Evolutionary conservation across 2,797 vertebrate genomes (phyloP).

Genomic region (Perodicticus potto): DNA sequence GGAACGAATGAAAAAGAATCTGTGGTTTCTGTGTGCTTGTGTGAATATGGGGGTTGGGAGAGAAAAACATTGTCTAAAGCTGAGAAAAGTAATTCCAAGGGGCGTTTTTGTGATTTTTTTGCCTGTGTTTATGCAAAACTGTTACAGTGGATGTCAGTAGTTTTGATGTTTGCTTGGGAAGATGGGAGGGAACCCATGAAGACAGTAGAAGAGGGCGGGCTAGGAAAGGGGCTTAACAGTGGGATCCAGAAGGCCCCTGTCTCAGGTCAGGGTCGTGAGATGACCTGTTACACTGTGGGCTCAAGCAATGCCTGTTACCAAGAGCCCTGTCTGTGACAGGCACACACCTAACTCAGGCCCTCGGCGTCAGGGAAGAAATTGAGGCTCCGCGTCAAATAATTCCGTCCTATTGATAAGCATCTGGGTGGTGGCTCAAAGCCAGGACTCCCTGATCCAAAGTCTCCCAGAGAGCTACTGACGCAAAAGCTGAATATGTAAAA

Average conservation of each 20-base stretch:
- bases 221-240: not conserved
- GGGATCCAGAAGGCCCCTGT: not conserved
- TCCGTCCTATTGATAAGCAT: not conserved
- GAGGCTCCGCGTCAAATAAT: not conserved
- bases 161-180: not conserved
- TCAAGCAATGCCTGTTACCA: not conserved
- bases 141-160: not conserved
- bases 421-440: not conserved
- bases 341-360: not conserved
- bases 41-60: no score
- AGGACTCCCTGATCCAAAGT: not conserved
- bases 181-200: not conserved
- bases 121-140: not conserved
- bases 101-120: not conserved
- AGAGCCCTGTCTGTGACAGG: not conserved
- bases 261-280: not conserved
- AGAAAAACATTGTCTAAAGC: not conserved
- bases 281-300: not conserved
- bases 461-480: not conserved
- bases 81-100: not conserved
- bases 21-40: not conserved
- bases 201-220: not conserved
- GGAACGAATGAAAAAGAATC: constrained; percentile 10
- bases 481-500: not conserved
- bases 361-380: not conserved